Conservation (phyloP, 1,140 invertebrate species). For the Penaeus japonicus region DNA sequence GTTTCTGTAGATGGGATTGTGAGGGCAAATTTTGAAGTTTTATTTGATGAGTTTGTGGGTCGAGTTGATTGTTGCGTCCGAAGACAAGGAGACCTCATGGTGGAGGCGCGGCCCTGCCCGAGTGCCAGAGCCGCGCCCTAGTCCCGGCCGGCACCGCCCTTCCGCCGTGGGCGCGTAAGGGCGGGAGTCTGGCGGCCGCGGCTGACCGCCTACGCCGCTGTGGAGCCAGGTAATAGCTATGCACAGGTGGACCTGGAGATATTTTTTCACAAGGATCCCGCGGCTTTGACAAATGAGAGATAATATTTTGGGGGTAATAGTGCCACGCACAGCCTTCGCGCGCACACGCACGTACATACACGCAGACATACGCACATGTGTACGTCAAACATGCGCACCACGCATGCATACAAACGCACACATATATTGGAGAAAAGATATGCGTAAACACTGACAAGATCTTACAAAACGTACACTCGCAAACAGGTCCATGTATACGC, state of each 20-base stretch:
- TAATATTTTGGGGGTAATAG: slow-evolving; percentile 51
- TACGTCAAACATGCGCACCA: too few species aligned
- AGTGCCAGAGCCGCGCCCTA: not conserved
- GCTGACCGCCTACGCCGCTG: not conserved
- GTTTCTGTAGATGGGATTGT: slow-evolving; percentile 37
- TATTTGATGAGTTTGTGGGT: slow-evolving; percentile 46
- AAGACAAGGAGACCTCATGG: slow-evolving; percentile 43
- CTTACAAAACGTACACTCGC: too few species aligned
- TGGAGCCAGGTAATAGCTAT: not conserved
- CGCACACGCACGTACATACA: too few species aligned
- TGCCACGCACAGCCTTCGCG: not conserved
- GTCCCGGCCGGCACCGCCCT: not conserved
- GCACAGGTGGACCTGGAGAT: slow-evolving; percentile 45
- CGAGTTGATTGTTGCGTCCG: slow-evolving; percentile 34
- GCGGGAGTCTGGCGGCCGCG: not conserved
- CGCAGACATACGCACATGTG: too few species aligned
- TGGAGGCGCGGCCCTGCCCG: not conserved
- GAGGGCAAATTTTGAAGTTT: slow-evolving; percentile 41
- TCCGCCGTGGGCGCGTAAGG: not conserved
- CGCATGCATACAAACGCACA: too few species aligned
- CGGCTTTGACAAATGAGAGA: slow-evolving; percentile 54
- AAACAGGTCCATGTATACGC: too few species aligned
- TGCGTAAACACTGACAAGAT: too few species aligned
- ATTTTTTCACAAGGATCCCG: slow-evolving; percentile 49
- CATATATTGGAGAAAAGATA: too few species aligned